Base-by-base conservation (phyloP, 2,888 invertebrate species). In the Epinotia brunnichana region DNA sequence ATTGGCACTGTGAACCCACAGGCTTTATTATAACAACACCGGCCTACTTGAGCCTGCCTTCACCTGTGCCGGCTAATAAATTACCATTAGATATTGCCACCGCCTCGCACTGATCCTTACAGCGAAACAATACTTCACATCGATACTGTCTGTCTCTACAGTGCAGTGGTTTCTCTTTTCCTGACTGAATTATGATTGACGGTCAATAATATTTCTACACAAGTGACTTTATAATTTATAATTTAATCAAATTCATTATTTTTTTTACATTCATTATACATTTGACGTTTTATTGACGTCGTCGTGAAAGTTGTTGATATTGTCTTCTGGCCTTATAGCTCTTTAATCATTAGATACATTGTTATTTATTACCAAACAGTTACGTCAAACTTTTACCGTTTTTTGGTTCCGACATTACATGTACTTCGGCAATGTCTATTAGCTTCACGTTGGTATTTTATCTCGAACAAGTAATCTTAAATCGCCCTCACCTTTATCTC, bases 241-340 rank as follows among this genome's bases (percentile, higher is more conserved):
- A 80, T 80, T 83, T 90, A 90, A 91, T 90, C 89, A 90, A 84
- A 78, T 84, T 84, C 83, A 86, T 83, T 87, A 80, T 87, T 87
- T 88, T 88, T 35, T 48, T 82, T 87, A 85, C 87, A 63, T 63
- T 86, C 85, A 85, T 85, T 84, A 79, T 81, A 80, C 82, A 83
- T 85, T 84, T 70, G 73, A 63, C 70, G 73, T 74, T 66, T 71
- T 66, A 63, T 74, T 73, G 74, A 68, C 86, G 84, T 79, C 82
- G 77, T 81, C 83, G 89, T 86, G 89, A 90, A 88, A 89, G 88
- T 89, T 87, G 85, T 88, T 83, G 77, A 83, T 84, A 83, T 85
- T 84, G 82, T 82, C 70, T 75, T 77, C 74, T 79, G 79, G 80
- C 81, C 78, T 78, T 82, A 80, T 82, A 81, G 83, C 80, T 81